Percentiles rank a stretch among this genome's conserved stretches.
These are phyloP conservation scores for Semnornis frantzii DNA, from an alignment of 2,113 vertebrate genomes.

Conservation along the genomic window DNA sequence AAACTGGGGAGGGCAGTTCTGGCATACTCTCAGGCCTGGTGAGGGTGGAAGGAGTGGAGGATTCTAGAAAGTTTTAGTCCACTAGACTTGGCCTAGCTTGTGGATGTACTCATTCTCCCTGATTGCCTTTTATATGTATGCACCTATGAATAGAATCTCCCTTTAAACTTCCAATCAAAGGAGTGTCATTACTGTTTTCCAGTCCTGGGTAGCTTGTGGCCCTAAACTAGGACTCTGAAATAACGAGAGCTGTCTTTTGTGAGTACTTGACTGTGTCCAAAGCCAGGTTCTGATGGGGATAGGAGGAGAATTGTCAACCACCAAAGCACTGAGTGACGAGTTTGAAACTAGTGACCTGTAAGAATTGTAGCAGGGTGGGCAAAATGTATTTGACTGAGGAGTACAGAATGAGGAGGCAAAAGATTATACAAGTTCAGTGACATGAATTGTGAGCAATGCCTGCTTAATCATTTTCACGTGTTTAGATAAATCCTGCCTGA, in stretches of 20 bases:
- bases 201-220: too few relatives aligned
- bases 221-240: not conserved
- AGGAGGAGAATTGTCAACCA: not conserved
- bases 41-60: too few relatives aligned
- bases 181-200: too few relatives aligned
- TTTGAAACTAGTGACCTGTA: not conserved
- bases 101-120: too few relatives aligned
- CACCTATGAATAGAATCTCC: too few relatives aligned
- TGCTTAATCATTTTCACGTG: not conserved
- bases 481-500: not conserved
- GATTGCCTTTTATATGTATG: too few relatives aligned
- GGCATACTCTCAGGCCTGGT: too few relatives aligned
- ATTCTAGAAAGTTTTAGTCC: too few relatives aligned
- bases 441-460: not conserved
- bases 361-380: not conserved
- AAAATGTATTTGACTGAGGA: not conserved
- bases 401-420: not conserved
- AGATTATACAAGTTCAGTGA: not conserved
- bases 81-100: too few relatives aligned
- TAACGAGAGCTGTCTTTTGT: not conserved
- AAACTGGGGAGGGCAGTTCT: too few relatives aligned
- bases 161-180: too few relatives aligned
- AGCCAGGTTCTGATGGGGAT: not conserved
- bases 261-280: not conserved
- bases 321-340: fast-evolving